phyloP scores from a whole-genome alignment of 2,113 vertebrate genomes.

The western clawed frog (Xenopus tropicalis) region DNA sequence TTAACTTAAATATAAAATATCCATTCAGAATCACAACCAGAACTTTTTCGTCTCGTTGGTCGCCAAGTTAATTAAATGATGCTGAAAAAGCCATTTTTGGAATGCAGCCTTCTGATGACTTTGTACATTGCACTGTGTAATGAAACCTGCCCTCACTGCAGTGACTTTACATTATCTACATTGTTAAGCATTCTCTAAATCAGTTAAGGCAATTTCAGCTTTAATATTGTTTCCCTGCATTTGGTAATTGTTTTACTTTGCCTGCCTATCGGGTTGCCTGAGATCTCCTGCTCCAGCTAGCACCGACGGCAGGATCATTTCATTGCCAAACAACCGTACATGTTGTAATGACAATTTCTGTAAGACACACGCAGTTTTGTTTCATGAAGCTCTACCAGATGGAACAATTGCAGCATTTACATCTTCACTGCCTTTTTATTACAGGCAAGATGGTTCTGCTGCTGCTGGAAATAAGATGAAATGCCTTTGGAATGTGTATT shows the following conservation, averaged over 20 bases:
- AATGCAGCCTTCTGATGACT: background rate
- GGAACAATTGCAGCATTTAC: constrained; percentile 6
- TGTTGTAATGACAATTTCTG: background rate
- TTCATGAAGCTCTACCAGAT: constrained; percentile 2
- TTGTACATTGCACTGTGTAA: constrained; percentile 9
- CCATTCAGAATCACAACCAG: too few relatives aligned
- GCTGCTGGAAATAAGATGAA: background rate
- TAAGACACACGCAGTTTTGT: accelerated
- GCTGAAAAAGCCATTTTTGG: background rate
- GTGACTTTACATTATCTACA: constrained; percentile 31
- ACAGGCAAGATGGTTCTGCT: constrained; percentile 22
- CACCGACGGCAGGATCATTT: background rate
- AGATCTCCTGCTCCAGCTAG: constrained; percentile 19
- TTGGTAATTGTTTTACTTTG: constrained; percentile 22
- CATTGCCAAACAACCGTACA: constrained; percentile 11
- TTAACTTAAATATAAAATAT: too few relatives aligned
- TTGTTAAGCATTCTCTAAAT: constrained; percentile 7
- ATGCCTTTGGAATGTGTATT: too few relatives aligned
- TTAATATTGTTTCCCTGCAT: background rate
- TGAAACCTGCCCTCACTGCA: constrained; percentile 18
- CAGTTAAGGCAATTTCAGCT: constrained; percentile 2
- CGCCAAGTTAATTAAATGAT: too few relatives aligned
- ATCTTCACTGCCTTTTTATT: background rate
- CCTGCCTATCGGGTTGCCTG: background rate
- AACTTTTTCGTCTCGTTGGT: too few relatives aligned